These are phyloP conservation scores for Morelia viridis DNA, from an alignment of 2,797 vertebrate genomes.

Conservation along the genomic window DNA sequence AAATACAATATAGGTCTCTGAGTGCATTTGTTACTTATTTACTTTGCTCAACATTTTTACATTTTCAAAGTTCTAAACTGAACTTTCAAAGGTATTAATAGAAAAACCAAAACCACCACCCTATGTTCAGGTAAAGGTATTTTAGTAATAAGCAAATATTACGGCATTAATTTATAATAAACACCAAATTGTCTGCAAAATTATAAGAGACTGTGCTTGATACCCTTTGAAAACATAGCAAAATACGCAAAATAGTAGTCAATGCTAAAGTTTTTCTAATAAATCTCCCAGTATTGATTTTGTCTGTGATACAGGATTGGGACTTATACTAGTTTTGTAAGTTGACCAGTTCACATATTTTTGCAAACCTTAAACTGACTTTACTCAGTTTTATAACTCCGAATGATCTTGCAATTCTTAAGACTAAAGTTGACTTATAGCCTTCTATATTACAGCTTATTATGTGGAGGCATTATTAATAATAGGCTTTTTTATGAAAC, in stretches of 20 bases:
- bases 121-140: constrained; percentile 38
- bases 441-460: constrained; percentile 1
- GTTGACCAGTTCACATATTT: not conserved
- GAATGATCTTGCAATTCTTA: not conserved
- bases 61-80: constrained; percentile 28
- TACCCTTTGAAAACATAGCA: constrained; percentile 18
- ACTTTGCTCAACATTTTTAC: constrained; percentile 14
- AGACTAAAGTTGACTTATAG: not conserved
- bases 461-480: constrained; percentile 20
- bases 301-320: not conserved
- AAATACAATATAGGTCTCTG: not conserved
- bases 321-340: not conserved
- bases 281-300: not conserved
- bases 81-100: constrained; percentile 24
- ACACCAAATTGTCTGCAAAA: constrained; percentile 54
- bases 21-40: not conserved
- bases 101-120: constrained; percentile 41
- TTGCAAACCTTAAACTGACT: constrained; percentile 16
- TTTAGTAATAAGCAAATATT: constrained; percentile 42
- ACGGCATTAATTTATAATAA: constrained; percentile 59
- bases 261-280: not conserved
- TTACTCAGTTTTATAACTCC: not conserved
- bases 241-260: not conserved
- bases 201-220: constrained; percentile 32
- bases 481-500: not conserved